A percentile compares a stretch with the other conserved stretches of the same genome.
phyloP scores from a whole-genome alignment of 92 coral and sea anemone genomes.

The Anthopleura xanthogrammica region DNA sequence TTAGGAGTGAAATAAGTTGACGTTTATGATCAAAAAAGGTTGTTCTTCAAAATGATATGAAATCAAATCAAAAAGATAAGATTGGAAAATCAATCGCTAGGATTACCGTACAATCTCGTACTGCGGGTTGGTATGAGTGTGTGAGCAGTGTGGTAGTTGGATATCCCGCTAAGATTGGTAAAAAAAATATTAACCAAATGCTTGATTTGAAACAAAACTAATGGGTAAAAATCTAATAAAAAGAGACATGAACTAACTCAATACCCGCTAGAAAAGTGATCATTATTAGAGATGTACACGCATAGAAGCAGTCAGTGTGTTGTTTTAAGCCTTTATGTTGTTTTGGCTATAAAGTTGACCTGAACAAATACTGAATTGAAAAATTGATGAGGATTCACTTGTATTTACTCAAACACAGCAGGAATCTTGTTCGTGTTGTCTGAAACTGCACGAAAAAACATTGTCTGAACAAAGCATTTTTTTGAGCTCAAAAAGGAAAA shows the following conservation, averaged over 20 bases:
- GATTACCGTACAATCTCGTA: neutral
- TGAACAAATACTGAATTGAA: neutral
- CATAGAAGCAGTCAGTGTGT: neutral
- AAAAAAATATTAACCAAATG: too few species aligned
- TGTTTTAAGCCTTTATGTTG: neutral
- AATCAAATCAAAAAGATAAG: slow-evolving; percentile 10
- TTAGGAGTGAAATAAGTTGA: neutral
- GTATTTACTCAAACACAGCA: slow-evolving; percentile 4
- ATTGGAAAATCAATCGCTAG: neutral
- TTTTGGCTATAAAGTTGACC: neutral
- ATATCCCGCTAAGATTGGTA: neutral
- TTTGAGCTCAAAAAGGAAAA: neutral
- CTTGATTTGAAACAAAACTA: too few species aligned
- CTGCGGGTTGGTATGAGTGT: neutral
- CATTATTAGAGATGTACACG: neutral
- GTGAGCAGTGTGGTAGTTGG: neutral
- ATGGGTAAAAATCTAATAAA: too few species aligned
- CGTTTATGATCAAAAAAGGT: neutral
- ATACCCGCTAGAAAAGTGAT: neutral
- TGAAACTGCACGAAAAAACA: neutral
- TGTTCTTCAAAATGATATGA: neutral
- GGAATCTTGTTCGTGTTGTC: neutral
- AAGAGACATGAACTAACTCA: too few species aligned
- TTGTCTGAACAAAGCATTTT: neutral
- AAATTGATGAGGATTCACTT: neutral